Evolutionary conservation across 1,140 invertebrate genomes (phyloP).

Genomic region (Drosophila grimshawi): DNA sequence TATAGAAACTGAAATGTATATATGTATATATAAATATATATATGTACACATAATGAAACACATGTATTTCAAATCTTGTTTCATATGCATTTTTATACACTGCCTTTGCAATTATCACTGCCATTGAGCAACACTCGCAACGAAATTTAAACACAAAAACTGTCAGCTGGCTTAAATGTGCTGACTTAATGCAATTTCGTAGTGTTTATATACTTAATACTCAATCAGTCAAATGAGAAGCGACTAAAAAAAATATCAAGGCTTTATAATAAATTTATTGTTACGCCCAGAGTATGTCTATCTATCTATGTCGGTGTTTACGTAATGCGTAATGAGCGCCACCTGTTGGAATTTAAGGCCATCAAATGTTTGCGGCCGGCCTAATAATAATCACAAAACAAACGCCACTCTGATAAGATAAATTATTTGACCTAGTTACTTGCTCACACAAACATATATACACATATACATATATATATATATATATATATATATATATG

Average conservation of each 20-base stretch:
- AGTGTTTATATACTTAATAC: too few species aligned
- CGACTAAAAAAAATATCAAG: neutral
- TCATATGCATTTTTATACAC: too few species aligned
- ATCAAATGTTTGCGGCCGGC: slow-evolving; percentile 31
- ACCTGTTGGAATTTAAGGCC: slow-evolving; percentile 53
- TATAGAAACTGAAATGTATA: slow-evolving; percentile 6
- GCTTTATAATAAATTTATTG: neutral
- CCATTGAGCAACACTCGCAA: neutral
- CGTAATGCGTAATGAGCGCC: slow-evolving; percentile 20
- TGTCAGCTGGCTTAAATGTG: neutral
- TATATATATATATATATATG: slow-evolving; percentile 9
- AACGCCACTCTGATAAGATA: slow-evolving; percentile 64
- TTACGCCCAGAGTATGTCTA: neutral
- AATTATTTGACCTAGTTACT: slow-evolving; percentile 61
- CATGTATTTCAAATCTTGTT: neutral
- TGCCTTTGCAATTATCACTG: neutral
- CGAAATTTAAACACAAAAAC: neutral
- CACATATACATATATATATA: neutral
- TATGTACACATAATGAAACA: neutral
- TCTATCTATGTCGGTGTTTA: neutral
- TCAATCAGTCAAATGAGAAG: neutral
- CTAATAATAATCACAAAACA: slow-evolving; percentile 20
- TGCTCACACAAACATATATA: slow-evolving; percentile 9
- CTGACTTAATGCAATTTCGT: too few species aligned
- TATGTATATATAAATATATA: neutral